A percentile compares a stretch with the other conserved stretches of the same genome.
These are phyloP conservation scores for Drosophila mimetica DNA, from an alignment of 2,888 invertebrate species.

Conservation along the genomic window DNA sequence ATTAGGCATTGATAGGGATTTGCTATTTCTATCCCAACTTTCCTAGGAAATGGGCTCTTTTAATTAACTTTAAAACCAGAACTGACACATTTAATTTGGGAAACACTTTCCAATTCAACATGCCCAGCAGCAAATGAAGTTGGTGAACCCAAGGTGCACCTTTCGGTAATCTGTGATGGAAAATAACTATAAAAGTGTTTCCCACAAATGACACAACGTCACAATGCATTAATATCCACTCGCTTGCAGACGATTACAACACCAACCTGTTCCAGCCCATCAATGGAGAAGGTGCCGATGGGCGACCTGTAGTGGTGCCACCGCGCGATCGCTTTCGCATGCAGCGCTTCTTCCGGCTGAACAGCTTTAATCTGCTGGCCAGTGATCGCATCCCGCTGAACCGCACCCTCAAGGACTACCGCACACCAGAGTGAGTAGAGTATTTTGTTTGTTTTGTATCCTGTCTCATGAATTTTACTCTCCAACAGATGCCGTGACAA, in stretches of 20 bases:
- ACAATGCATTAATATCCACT: constrained; percentile 31
- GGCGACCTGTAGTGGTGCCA: constrained; percentile 91
- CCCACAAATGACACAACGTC: constrained; percentile 52
- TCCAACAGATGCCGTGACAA: constrained; percentile 86
- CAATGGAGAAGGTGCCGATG: constrained; percentile 90
- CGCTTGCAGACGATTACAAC: constrained; percentile 85
- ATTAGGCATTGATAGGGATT: no score
- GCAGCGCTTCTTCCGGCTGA: constrained; percentile 92
- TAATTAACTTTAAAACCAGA: background rate
- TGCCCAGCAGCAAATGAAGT: background rate
- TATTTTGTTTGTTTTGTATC: background rate
- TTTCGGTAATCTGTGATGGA: background rate
- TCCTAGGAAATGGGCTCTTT: background rate
- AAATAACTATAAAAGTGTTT: constrained; percentile 9
- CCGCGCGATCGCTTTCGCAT: constrained; percentile 90
- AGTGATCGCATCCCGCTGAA: constrained; percentile 95
- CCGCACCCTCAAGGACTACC: constrained; percentile 92
- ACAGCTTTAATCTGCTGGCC: constrained; percentile 94
- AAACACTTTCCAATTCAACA: background rate
- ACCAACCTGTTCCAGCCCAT: constrained; percentile 91
- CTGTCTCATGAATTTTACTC: constrained; percentile 17
- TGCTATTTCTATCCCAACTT: no score
- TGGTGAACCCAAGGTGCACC: background rate
- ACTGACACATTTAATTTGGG: background rate
- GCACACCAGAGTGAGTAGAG: constrained; percentile 89